Percentiles rank a stretch among this genome's conserved stretches.
These are phyloP conservation scores for Hylia prasina DNA, from an alignment of 2,113 vertebrate species.

Conservation along the genomic window DNA sequence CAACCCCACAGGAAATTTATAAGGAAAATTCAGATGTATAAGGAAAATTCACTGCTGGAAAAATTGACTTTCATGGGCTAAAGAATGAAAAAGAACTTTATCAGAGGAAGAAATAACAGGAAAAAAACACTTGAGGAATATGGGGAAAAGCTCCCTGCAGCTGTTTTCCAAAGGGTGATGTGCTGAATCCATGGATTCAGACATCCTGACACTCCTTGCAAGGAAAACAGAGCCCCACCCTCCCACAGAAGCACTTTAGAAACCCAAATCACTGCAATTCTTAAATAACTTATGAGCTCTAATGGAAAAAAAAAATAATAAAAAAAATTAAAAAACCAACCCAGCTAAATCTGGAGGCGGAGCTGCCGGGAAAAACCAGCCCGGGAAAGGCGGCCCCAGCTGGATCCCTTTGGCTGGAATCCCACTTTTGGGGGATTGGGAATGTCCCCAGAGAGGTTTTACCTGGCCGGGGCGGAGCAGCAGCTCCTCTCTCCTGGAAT, in stretches of 20 bases:
- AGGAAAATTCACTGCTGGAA: background rate
- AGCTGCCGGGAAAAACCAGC: background rate
- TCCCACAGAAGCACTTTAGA: background rate
- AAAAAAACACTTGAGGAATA: background rate
- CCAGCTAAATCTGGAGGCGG: fast-evolving
- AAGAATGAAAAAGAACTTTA: background rate
- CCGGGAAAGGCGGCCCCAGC: background rate
- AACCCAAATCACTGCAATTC: background rate
- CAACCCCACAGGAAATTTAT: background rate
- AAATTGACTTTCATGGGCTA: background rate
- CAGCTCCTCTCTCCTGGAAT: background rate
- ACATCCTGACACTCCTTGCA: background rate
- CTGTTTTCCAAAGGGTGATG: background rate
- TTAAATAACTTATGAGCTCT: background rate
- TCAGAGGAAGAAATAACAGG: background rate
- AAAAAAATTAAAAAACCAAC: too few relatives aligned
- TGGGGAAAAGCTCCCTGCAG: background rate
- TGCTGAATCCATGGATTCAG: background rate
- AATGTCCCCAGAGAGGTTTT: background rate
- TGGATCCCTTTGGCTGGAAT: fast-evolving
- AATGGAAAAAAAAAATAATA: background rate
- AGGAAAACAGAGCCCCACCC: background rate
- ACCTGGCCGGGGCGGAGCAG: fast-evolving
- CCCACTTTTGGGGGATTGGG: too few relatives aligned
- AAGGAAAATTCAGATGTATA: background rate